A percentile compares a stretch with the other conserved stretches of the same genome.
phyloP scores from a whole-genome alignment of 2,888 invertebrate species.

The Andrena marginata region DNA sequence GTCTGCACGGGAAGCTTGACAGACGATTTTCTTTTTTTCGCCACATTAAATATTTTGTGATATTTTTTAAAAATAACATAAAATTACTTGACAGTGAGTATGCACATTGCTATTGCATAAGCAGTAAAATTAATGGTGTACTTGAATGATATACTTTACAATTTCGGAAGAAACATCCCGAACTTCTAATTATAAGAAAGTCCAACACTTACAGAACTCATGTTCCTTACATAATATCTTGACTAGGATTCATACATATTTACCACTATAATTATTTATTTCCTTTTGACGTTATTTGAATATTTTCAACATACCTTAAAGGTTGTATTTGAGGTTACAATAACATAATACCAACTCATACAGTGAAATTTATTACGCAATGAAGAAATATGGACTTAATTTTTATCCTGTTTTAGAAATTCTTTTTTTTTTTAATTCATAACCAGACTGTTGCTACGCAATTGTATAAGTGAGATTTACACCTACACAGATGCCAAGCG shows the following conservation, averaged over 20 bases:
- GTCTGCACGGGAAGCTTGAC: not conserved
- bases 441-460: not conserved
- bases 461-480: slow-evolving; percentile 9
- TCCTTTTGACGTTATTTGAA: not conserved
- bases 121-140: not conserved
- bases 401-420: not conserved
- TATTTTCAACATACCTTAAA: not conserved
- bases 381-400: not conserved
- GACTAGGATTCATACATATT: not conserved
- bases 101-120: too few relatives aligned
- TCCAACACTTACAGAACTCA: not conserved
- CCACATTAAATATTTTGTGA: slow-evolving; percentile 6
- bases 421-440: not conserved
- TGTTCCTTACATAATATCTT: not conserved
- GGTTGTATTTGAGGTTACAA: slow-evolving; percentile 36
- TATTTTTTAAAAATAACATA: slow-evolving; percentile 10
- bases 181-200: not conserved
- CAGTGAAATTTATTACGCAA: not conserved
- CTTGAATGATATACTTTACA: not conserved
- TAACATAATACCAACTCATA: not conserved
- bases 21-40: slow-evolving; percentile 8
- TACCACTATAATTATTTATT: not conserved
- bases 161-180: not conserved
- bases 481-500: slow-evolving; percentile 80
- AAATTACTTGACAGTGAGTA: too few relatives aligned